Base-by-base conservation (phyloP, 1,140 invertebrate genomes). In the Bradynema listronoti region DNA sequence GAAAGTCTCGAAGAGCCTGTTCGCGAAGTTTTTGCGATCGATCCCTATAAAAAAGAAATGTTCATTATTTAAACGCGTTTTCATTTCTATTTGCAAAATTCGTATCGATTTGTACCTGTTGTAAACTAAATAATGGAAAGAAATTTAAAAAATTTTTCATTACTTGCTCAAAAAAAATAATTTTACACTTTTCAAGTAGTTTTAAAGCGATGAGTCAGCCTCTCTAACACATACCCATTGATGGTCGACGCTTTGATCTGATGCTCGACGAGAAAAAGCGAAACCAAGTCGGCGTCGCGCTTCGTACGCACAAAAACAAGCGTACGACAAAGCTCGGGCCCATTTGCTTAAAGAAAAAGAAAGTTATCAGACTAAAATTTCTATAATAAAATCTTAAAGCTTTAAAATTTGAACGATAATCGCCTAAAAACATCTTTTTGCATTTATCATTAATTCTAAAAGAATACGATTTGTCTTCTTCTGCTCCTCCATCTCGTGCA, bases 251-350 rank as follows among this genome's bases (percentile, higher is more conserved):
- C 19, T 3, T 42, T 41, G 16, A 72, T 49, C 14, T 53, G 52
- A 16, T 56, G 52, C 16, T 49, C 61, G 0, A 84, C 86, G 0
- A 91, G 73, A 58, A 84, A 84, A 0, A 85, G 83, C 0, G 88
- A 90, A 1, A 95, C 80, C 69, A 91, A 92, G 79, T 97, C 92
- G 0, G 88, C 88, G 34, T 85, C 87, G 46, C 87, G 84, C 73
- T 94, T 92, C 16, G 85, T 87, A 65, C 90, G 88, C 0, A 93
- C 89, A 77, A 95, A 96, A 0, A 95, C 85, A 7, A 97, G 79
- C 0, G 86, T 87, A 25, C 86, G 84, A 19, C 79, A 78, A 19
- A 82, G 78, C 11, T 78, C 77, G 73, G 60, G 46, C 25, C 51
- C 45, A 9, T 62, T 50, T 33, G 63, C 58, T 72, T 6, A 51